A percentile compares a stretch with the other conserved stretches of the same genome.
Conservation (phyloP, 1,140 invertebrate species). For the Cryptotermes secundus region DNA sequence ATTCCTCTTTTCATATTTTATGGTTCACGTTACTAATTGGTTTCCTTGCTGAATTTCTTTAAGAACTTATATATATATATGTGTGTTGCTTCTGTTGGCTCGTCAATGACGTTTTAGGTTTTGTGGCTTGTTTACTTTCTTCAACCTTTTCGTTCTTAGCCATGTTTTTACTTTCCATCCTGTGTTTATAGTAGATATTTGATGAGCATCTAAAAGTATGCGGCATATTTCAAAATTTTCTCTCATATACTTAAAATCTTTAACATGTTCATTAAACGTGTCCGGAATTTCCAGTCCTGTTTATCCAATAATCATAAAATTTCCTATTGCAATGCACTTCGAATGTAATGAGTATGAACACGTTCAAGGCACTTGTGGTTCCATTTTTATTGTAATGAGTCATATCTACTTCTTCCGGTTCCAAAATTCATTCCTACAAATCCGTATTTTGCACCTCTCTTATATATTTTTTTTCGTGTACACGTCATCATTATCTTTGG, state of each 20-base stretch:
- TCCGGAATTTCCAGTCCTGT: not conserved
- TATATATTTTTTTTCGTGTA: no score
- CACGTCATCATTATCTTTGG: no score
- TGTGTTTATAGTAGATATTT: conserved; percentile 1
- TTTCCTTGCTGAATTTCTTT: not conserved
- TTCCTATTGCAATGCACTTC: not conserved
- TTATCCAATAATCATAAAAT: no score
- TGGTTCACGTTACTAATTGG: conserved; percentile 10
- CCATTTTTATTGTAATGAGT: not conserved
- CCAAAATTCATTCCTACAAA: no score
- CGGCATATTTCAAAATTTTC: not conserved
- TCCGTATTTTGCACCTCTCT: no score
- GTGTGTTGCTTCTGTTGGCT: not conserved
- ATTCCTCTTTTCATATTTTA: not conserved
- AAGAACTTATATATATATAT: not conserved
- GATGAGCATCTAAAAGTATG: not conserved
- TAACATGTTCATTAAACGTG: not conserved
- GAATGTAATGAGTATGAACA: not conserved
- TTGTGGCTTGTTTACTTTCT: conserved; percentile 7
- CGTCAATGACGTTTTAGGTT: not conserved
- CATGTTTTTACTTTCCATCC: not conserved
- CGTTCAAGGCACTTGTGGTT: not conserved
- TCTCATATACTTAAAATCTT: not conserved
- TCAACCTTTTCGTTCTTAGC: not conserved
- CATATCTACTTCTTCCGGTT: no score